A percentile compares a stretch with the other conserved stretches of the same genome.
Evolutionary conservation across 2,797 vertebrate genomes (phyloP).

Genomic region (Balearica regulorum): DNA sequence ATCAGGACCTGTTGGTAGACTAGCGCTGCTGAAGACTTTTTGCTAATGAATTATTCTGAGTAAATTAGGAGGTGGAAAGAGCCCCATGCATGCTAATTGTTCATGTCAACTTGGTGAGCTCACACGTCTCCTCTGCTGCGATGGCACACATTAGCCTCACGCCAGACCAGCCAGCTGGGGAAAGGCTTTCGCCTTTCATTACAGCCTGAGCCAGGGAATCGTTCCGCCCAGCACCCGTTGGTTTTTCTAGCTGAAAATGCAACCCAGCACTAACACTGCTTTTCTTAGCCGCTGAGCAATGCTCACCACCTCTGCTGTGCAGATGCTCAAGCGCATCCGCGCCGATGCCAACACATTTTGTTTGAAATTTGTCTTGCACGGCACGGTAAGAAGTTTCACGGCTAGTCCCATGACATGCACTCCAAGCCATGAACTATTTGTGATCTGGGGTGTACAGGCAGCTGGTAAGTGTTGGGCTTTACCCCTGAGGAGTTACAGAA

Average conservation of each 20-base stretch:
- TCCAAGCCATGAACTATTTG: neutral
- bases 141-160: neutral
- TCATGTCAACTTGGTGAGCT: neutral
- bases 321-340: neutral
- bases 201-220: neutral
- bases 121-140: neutral
- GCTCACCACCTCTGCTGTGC: neutral
- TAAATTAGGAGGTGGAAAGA: neutral
- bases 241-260: neutral
- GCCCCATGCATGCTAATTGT: neutral
- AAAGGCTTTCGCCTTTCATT: neutral
- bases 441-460: neutral
- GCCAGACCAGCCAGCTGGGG: neutral
- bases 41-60: neutral
- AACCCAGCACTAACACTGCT: neutral
- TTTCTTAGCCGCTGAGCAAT: rapidly evolving
- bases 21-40: neutral
- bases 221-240: neutral
- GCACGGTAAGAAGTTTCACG: neutral
- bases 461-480: neutral
- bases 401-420: rapidly evolving
- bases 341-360: rapidly evolving
- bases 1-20: neutral
- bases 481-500: neutral
- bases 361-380: neutral